Conservation (phyloP, 2,888 invertebrate species). For the Hemicrepidius hirtus region DNA sequence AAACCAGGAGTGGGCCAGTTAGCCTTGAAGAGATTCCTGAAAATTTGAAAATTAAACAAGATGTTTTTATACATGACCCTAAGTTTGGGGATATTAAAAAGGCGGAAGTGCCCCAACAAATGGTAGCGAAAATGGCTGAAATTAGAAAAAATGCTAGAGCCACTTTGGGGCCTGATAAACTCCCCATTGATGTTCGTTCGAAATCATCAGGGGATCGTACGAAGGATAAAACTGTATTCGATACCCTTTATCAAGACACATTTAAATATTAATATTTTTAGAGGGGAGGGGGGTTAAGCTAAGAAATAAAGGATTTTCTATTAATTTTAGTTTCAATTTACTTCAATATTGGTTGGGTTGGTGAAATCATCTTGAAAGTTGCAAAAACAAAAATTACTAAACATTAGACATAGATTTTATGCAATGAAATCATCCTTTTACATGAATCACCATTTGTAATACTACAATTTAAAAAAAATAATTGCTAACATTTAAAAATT, state of each 20-base stretch:
- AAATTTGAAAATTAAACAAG: constrained; percentile 63
- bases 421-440: too few relatives aligned
- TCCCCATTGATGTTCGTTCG: too few relatives aligned
- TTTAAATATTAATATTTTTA: constrained; percentile 27
- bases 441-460: too few relatives aligned
- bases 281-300: too few relatives aligned
- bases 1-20: constrained; percentile 62
- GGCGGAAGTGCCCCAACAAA: constrained; percentile 64
- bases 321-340: too few relatives aligned
- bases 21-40: constrained; percentile 61
- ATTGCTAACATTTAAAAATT: too few relatives aligned
- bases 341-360: too few relatives aligned
- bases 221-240: constrained; percentile 30
- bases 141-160: constrained; percentile 60
- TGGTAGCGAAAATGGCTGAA: constrained; percentile 63
- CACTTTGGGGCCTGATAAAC: constrained; percentile 51
- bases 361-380: too few relatives aligned
- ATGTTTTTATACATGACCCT: constrained; percentile 66
- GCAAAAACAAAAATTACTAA: too few relatives aligned
- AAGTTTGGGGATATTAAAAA: constrained; percentile 65
- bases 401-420: too few relatives aligned
- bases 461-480: too few relatives aligned
- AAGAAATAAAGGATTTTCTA: too few relatives aligned
- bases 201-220: neutral
- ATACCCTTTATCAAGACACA: constrained; percentile 43